Evolutionary conservation across 2,888 invertebrate species (phyloP), one percentile per base, ranked within the genome.

Genomic region (Ferrisia virgata): DNA sequence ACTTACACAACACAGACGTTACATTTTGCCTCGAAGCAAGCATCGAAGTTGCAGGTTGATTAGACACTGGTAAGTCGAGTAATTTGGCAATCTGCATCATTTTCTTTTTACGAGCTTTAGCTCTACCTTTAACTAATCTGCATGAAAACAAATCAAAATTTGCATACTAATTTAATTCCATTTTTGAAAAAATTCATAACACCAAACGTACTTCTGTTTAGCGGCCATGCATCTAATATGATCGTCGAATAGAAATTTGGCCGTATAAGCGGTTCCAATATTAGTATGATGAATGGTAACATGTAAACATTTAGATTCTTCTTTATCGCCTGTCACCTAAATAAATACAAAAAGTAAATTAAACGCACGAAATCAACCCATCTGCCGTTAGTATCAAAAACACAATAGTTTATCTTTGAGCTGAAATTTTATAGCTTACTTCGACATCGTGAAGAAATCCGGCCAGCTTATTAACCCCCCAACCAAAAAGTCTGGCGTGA

Each of bases 151-250:
- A 13, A 64, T 28, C 84, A 43, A 79, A 64, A 79, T 25, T 79
- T 31, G n/a, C n/a, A n/a, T n/a, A n/a, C n/a, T n/a, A n/a, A n/a
- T n/a, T n/a, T n/a, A n/a, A n/a, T n/a, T n/a, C n/a, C n/a, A n/a
- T n/a, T n/a, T n/a, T n/a, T n/a, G n/a, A n/a, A n/a, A n/a, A n/a
- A n/a, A n/a, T n/a, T n/a, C n/a, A n/a, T n/a, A n/a, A n/a, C n/a
- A n/a, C n/a, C n/a, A 85, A 22, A 85, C 5, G 2, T 85, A 94
- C 95, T 94, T 95, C 89, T 99, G 99, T 88, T 98, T 99, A 31
- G 99, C 99, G 22, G 99, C 98, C 98, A 99, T 98, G 88, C 98
- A 99, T 39, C 99, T 92, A 86, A 99, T 99, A 88, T 99, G 98
- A 90, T 99, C 99, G 88, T 99, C 99, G 88, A 99, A 99, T 85